Evolutionary conservation across 2,113 vertebrate species (phyloP), one percentile per base, ranked within the genome.

Genomic region (Callocephalon fimbriatum): DNA sequence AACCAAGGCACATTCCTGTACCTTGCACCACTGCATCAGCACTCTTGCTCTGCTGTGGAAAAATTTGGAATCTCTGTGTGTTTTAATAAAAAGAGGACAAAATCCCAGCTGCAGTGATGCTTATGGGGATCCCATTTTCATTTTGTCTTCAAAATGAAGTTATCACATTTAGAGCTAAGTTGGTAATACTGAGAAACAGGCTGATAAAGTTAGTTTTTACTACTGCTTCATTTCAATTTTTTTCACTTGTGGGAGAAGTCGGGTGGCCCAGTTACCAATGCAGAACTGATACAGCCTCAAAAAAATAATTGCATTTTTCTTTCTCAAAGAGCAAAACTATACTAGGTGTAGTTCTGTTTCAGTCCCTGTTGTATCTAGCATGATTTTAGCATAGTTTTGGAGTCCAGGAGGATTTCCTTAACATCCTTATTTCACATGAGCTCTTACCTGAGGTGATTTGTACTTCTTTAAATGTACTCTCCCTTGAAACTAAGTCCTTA

Each of bases 381-480:
- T 66, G 48, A 68, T 86, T 88, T 79, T 82, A 95, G 63, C 63
- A 74, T 45, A 76, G 27, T 86, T 90, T 73, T 68, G 17, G 23
- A 88, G 53, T 74, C 92, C 29, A 26, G 19, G 16, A 44, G 31
- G 88, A 92, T 76, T 90, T 83, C 11, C 17, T 74, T 77, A 86
- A 66, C 20, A 56, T 68, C 48, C 19, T 15, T 71, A 11, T 81
- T 95, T 94, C 68, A 53, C 23, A 11, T 31, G 31, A 86, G 35
- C 32, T 80, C 54, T 92, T 80, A 94, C 20, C 61, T 81, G 76
- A 78, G 44, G 44, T 93, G 65, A 74, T 50, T 38, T 70, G 25
- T 86, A 59, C 44, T 88, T 44, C 62, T 88, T 94, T 85, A 90
- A 79, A 72, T 48, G 44, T 84, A 50, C n/a, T 76, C 12, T 94